Evolutionary conservation across 1,140 invertebrate genomes (phyloP).

Genomic region (Agrypnia vestita): DNA sequence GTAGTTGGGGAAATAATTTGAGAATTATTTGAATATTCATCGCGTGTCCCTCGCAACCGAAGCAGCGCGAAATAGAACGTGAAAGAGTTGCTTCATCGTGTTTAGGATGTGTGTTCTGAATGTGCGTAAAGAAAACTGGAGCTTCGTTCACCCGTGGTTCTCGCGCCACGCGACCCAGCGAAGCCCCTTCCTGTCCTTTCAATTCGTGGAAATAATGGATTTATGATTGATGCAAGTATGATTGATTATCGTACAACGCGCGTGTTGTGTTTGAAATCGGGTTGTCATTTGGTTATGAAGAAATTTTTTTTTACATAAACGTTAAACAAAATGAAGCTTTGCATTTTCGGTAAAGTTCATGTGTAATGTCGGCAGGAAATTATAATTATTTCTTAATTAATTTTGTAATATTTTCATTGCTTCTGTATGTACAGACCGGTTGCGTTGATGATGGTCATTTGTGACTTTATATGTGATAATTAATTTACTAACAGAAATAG

Average conservation of each 20-base stretch:
- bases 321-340: background rate
- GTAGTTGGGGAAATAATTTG: background rate
- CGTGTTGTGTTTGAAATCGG: too few species aligned
- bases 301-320: background rate
- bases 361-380: too few species aligned
- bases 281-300: too few species aligned
- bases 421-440: too few species aligned
- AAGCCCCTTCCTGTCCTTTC: background rate
- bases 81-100: background rate
- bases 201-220: too few species aligned
- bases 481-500: too few species aligned
- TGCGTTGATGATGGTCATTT: too few species aligned
- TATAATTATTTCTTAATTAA: too few species aligned
- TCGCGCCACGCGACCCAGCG: background rate
- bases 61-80: constrained; percentile 26
- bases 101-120: constrained; percentile 9
- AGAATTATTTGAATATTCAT: background rate
- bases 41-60: background rate
- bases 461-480: too few species aligned
- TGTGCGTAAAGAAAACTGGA: background rate
- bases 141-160: background rate
- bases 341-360: background rate
- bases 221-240: too few species aligned
- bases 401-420: too few species aligned
- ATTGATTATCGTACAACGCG: too few species aligned